Evolutionary conservation across 2,113 vertebrate species (phyloP).

Genomic region (Pteruthius melanotis): DNA sequence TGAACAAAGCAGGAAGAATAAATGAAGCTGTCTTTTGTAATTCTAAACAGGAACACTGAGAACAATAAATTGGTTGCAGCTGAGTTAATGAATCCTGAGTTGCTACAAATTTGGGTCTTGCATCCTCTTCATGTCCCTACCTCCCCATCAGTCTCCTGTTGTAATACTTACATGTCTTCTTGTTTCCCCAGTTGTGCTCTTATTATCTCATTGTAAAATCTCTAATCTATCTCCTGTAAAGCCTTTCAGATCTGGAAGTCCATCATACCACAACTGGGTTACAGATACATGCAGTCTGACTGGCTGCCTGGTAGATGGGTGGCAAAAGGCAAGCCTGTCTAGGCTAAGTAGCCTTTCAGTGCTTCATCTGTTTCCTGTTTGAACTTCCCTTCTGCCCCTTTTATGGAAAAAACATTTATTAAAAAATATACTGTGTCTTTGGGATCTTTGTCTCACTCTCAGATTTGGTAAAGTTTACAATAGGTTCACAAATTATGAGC

Average conservation of each 20-base stretch:
- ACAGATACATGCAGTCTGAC: neutral
- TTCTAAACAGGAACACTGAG: neutral
- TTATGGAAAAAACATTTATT: neutral
- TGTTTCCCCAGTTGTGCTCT: neutral
- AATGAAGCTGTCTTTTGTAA: neutral
- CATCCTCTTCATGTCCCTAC: neutral
- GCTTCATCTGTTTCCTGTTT: neutral
- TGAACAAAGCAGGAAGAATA: neutral
- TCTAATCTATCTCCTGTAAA: neutral
- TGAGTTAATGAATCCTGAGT: neutral
- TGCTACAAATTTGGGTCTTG: neutral
- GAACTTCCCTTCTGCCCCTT: neutral
- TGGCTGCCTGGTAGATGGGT: neutral
- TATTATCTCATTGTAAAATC: neutral
- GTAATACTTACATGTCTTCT: neutral
- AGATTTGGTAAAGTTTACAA: neutral
- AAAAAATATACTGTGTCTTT: neutral
- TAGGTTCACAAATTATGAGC: neutral
- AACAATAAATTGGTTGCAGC: neutral
- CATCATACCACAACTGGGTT: neutral
- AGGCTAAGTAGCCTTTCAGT: neutral
- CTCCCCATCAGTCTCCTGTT: neutral
- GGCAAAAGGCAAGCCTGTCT: neutral
- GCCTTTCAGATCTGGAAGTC: neutral
- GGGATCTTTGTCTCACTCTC: neutral